Evolutionary conservation across 2,797 vertebrate genomes (phyloP).

Genomic region (Yasuhikotakia modesta): DNA sequence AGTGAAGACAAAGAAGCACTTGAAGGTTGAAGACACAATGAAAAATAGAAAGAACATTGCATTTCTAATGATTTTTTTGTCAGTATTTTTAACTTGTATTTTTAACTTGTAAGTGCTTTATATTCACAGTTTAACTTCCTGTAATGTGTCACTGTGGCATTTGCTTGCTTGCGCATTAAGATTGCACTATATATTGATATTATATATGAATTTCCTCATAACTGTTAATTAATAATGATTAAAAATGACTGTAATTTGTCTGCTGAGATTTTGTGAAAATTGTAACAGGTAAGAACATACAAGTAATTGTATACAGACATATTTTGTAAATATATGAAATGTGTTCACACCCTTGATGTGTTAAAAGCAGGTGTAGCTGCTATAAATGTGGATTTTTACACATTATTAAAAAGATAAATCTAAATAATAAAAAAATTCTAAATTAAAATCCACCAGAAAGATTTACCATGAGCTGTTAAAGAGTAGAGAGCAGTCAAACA

Average conservation of each 20-base stretch:
- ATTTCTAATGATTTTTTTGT: not conserved
- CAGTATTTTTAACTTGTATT: not conserved
- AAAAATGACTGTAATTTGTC: not conserved
- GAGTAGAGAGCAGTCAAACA: not conserved
- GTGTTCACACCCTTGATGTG: too few species aligned
- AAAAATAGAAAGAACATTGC: conserved; percentile 1
- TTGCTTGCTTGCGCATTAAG: not conserved
- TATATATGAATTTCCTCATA: not conserved
- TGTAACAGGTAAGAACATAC: not conserved
- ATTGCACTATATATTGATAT: not conserved
- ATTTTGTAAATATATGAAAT: not conserved
- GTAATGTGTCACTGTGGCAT: not conserved
- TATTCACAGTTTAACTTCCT: not conserved
- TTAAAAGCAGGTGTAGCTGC: not conserved
- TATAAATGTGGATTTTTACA: too few species aligned
- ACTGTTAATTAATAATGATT: not conserved
- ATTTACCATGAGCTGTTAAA: not conserved
- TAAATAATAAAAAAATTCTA: too few species aligned
- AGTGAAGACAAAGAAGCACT: not conserved
- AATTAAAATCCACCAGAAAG: not conserved
- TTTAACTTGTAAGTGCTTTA: conserved; percentile 3
- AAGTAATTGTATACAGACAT: not conserved
- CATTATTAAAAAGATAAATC: too few species aligned
- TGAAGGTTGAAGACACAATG: not conserved
- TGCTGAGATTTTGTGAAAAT: not conserved